Evolutionary conservation across 2,888 invertebrate species (phyloP).

Genomic region (Andrena bucephala): DNA sequence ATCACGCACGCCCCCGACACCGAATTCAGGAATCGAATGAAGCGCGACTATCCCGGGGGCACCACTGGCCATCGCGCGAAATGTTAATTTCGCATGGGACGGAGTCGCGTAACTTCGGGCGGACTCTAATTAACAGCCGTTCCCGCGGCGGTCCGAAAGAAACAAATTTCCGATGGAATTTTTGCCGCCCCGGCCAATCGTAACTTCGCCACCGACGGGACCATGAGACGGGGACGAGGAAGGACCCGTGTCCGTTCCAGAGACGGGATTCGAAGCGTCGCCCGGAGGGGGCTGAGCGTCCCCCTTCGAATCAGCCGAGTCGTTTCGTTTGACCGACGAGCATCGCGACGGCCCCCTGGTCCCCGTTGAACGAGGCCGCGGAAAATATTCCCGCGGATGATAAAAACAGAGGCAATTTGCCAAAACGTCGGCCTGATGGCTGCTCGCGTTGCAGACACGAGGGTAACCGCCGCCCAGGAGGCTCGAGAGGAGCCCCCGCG

Average conservation of each 20-base stretch:
- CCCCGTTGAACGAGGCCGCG: slow-evolving; percentile 21
- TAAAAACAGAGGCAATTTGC: slow-evolving; percentile 80
- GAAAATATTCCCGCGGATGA: slow-evolving; percentile 65
- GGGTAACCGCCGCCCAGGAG: slow-evolving; percentile 59
- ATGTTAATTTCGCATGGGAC: slow-evolving; percentile 43
- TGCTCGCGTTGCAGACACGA: slow-evolving; percentile 60
- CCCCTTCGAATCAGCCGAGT: not conserved
- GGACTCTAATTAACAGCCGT: slow-evolving; percentile 37
- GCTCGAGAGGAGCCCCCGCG: slow-evolving; percentile 52
- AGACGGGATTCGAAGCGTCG: slow-evolving; percentile 9
- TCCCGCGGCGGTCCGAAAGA: slow-evolving; percentile 8
- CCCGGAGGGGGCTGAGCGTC: not conserved
- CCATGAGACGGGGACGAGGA: slow-evolving; percentile 17
- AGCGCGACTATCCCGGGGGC: slow-evolving; percentile 33
- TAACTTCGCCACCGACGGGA: not conserved
- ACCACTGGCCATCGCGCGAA: slow-evolving; percentile 20
- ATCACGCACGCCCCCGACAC: not conserved
- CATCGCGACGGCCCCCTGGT: slow-evolving; percentile 13
- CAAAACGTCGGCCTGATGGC: slow-evolving; percentile 77
- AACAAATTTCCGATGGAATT: not conserved
- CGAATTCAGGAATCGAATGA: slow-evolving; percentile 7
- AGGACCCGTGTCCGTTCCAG: not conserved
- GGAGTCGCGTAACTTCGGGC: slow-evolving; percentile 19
- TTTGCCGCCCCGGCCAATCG: slow-evolving; percentile 26
- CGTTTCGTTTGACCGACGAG: slow-evolving; percentile 37